phyloP scores from a whole-genome alignment of 2,113 vertebrate genomes.

The Aspiorhynchus laticeps region DNA sequence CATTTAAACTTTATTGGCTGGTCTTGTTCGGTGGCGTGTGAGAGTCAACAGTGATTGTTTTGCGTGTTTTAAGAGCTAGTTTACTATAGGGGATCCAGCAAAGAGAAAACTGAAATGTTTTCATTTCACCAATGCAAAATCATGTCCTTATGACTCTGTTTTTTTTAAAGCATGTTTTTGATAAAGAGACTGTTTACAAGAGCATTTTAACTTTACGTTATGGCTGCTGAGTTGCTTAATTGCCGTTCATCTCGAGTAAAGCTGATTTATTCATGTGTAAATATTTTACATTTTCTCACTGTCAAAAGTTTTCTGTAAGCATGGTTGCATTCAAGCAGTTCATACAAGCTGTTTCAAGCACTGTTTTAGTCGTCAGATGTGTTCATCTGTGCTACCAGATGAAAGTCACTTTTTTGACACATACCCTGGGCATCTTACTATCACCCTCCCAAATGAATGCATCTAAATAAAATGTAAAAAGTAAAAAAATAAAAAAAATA shows the following conservation, averaged over 20 bases:
- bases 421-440: not conserved
- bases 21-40: slow-evolving; percentile 45
- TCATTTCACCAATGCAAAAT: not conserved
- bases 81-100: not conserved
- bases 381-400: slow-evolving; percentile 1
- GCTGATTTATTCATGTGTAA: slow-evolving; percentile 4
- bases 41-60: slow-evolving; percentile 23
- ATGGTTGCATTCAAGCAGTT: slow-evolving; percentile 21
- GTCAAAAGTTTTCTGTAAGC: slow-evolving; percentile 26
- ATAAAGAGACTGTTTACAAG: slow-evolving; percentile 54
- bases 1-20: slow-evolving; percentile 53
- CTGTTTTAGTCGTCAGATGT: slow-evolving; percentile 7
- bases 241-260: slow-evolving; percentile 6
- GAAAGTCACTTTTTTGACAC: not conserved
- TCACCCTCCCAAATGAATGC: not conserved
- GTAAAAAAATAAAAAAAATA: not conserved
- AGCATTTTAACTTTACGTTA: slow-evolving; percentile 51
- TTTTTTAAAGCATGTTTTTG: slow-evolving; percentile 12
- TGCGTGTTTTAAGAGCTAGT: slow-evolving; percentile 3
- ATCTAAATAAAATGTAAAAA: not conserved
- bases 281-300: slow-evolving; percentile 13
- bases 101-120: slow-evolving; percentile 20
- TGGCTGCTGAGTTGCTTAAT: slow-evolving; percentile 25
- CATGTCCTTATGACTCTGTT: not conserved
- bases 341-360: slow-evolving; percentile 12